phyloP scores from a whole-genome alignment of 2,113 vertebrate species.

The Sylvietta virens region DNA sequence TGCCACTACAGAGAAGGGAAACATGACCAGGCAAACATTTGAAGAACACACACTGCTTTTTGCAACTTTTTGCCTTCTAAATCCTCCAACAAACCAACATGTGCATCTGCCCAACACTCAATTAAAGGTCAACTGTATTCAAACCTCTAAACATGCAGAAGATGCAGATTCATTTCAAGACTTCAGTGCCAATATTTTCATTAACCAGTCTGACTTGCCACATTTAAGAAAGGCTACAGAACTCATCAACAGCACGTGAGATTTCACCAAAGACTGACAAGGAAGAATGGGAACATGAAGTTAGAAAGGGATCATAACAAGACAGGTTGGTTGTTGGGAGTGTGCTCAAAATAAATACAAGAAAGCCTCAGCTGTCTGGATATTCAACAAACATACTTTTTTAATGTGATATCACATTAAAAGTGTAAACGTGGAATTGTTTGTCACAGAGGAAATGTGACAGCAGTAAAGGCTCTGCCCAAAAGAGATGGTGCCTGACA shows the following conservation, averaged over 20 bases:
- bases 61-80: not conserved
- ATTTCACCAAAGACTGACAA: not conserved
- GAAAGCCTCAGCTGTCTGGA: not conserved
- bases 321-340: not conserved
- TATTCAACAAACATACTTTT: not conserved
- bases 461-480: not conserved
- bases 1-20: not conserved
- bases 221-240: not conserved
- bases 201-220: not conserved
- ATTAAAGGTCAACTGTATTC: not conserved
- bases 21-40: not conserved
- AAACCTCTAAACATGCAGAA: not conserved
- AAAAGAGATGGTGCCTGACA: not conserved
- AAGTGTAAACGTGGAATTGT: not conserved
- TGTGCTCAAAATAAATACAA: not conserved
- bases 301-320: not conserved
- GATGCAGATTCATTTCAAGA: not conserved
- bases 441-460: not conserved
- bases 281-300: not conserved
- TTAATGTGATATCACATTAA: not conserved
- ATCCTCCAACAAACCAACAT: not conserved
- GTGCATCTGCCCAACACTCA: not conserved
- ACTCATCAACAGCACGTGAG: rapidly evolving
- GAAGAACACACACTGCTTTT: not conserved
- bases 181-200: not conserved